phyloP scores from a whole-genome alignment of 2,113 vertebrate species.

The Leucosticte australis region DNA sequence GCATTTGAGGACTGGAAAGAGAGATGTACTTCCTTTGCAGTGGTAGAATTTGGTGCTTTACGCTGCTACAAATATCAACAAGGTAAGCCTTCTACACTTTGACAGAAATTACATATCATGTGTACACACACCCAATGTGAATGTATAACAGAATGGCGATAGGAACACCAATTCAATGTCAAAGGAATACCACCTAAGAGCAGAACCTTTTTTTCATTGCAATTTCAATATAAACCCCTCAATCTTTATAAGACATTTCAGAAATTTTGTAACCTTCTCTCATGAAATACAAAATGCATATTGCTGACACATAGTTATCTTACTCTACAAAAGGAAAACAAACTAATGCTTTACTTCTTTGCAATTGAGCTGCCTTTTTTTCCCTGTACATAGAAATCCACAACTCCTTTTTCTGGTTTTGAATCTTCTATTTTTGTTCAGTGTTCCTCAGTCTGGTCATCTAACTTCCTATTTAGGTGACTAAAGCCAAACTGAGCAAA shows the following conservation, averaged over 20 bases:
- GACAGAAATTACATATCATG: not conserved
- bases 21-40: not conserved
- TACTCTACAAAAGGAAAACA: not conserved
- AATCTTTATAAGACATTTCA: not conserved
- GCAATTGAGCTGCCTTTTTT: not conserved
- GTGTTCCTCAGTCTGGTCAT: not conserved
- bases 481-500: not conserved
- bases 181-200: not conserved
- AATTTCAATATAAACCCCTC: not conserved
- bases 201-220: not conserved
- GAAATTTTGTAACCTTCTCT: not conserved
- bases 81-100: not conserved
- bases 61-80: not conserved
- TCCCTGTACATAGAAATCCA: not conserved
- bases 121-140: not conserved
- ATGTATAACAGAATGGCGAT: not conserved
- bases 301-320: not conserved
- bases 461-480: not conserved
- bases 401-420: not conserved
- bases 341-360: not conserved
- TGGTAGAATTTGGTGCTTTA: not conserved
- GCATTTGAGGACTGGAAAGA: not conserved
- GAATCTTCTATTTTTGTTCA: not conserved
- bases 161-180: not conserved
- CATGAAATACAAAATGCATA: not conserved